Percentiles rank a stretch among this genome's conserved stretches.
Evolutionary conservation across 2,888 invertebrate species (phyloP).

Genomic region (Diarsia mendica): DNA sequence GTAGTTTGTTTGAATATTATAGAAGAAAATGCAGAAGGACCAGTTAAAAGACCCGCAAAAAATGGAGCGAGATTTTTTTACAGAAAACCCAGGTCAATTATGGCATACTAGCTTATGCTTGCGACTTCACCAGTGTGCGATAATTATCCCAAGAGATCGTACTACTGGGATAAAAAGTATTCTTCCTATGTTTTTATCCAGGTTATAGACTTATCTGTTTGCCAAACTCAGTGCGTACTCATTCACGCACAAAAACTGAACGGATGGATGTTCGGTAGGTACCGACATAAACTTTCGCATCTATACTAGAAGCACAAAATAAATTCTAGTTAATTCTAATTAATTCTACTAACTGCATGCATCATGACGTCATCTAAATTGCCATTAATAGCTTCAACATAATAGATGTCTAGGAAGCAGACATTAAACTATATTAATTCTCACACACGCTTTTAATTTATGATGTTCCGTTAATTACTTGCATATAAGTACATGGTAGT

Average conservation of each 20-base stretch:
- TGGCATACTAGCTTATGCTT: too few relatives aligned
- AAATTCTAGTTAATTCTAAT: too few relatives aligned
- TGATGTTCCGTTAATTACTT: neutral
- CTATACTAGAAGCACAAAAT: neutral
- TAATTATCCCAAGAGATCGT: too few relatives aligned
- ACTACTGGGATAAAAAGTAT: neutral
- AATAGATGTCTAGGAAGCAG: neutral
- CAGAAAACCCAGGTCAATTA: neutral
- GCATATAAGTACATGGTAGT: neutral
- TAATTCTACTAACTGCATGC: too few relatives aligned
- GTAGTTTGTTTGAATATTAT: constrained; percentile 25
- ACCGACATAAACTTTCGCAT: neutral
- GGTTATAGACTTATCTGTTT: neutral
- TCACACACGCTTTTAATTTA: neutral
- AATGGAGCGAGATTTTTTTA: neutral
- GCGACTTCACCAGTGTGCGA: too few relatives aligned
- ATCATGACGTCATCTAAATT: neutral
- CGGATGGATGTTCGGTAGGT: too few relatives aligned
- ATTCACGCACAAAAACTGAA: too few relatives aligned
- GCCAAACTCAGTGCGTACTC: neutral
- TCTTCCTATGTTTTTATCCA: neutral
- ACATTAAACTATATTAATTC: neutral
- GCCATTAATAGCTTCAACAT: neutral
- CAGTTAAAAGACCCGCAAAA: neutral
- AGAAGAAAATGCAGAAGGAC: constrained; percentile 21